phyloP scores from a whole-genome alignment of 1,140 invertebrate species.

The Lordiphosa mommai region DNA sequence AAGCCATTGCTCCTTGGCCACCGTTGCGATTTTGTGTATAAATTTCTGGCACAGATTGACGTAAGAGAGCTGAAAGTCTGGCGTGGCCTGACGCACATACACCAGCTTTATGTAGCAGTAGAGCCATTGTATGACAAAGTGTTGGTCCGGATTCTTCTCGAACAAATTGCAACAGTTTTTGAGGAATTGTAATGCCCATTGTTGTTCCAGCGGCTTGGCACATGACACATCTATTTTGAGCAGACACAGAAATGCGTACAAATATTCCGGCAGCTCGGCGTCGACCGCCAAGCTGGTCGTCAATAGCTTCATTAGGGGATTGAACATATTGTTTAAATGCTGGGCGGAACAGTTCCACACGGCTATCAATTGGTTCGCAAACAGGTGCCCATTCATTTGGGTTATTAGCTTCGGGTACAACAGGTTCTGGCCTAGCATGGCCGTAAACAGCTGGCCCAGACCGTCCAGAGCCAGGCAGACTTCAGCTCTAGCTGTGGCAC shows the following conservation, averaged over 20 bases:
- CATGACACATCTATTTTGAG: slow-evolving; percentile 28
- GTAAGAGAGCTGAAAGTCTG: slow-evolving; percentile 23
- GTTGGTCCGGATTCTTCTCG: slow-evolving; percentile 2
- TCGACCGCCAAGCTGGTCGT: slow-evolving; percentile 5
- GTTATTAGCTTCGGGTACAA: slow-evolving; percentile 6
- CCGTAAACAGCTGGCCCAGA: slow-evolving; percentile 33
- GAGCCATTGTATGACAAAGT: slow-evolving; percentile 35
- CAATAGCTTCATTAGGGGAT: slow-evolving; percentile 16
- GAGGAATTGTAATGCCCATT: slow-evolving; percentile 32
- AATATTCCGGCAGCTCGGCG: slow-evolving; percentile 29
- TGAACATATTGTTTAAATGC: slow-evolving; percentile 17
- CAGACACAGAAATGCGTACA: slow-evolving; percentile 27
- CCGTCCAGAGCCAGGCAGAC: slow-evolving; percentile 15
- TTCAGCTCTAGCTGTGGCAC: slow-evolving; percentile 5
- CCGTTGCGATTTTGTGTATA: slow-evolving; percentile 1
- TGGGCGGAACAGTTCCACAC: slow-evolving; percentile 28
- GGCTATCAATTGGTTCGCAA: slow-evolving; percentile 22
- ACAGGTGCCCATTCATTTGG: slow-evolving; percentile 30
- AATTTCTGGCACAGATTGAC: slow-evolving; percentile 40
- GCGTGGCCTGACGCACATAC: slow-evolving; percentile 1
- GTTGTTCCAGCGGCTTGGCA: not conserved
- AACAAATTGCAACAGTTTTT: slow-evolving; percentile 33
- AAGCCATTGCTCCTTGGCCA: slow-evolving; percentile 41
- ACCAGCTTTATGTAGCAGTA: slow-evolving; percentile 56
- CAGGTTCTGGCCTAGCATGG: slow-evolving; percentile 21